Evolutionary conservation across 2,888 invertebrate species (phyloP).

Genomic region (Tenthredo livida): DNA sequence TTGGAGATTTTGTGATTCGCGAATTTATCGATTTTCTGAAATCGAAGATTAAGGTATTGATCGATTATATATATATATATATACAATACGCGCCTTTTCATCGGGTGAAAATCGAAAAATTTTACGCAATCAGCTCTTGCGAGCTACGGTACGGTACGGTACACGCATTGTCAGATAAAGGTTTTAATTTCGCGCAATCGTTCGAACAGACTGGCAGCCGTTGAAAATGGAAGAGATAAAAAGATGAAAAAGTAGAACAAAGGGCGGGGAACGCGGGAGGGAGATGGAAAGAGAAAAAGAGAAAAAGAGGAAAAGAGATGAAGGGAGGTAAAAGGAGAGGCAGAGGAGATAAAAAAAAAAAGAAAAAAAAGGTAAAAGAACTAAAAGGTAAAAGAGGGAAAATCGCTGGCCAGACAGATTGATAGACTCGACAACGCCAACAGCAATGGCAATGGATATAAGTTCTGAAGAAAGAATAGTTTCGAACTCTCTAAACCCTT

Average conservation of each 20-base stretch:
- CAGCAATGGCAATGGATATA: slow-evolving; percentile 14
- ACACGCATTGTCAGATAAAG: slow-evolving; percentile 63
- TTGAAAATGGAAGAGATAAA: slow-evolving; percentile 49
- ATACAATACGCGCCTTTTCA: neutral
- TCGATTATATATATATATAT: neutral
- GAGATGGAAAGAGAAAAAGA: slow-evolving; percentile 52
- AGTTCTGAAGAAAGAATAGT: neutral
- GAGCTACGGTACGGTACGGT: slow-evolving; percentile 22
- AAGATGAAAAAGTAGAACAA: slow-evolving; percentile 56
- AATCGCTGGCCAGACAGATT: slow-evolving; percentile 37
- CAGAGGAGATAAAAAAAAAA: slow-evolving; percentile 50
- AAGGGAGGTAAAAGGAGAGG: slow-evolving; percentile 36
- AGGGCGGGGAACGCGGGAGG: slow-evolving; percentile 50
- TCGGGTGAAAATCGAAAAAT: neutral
- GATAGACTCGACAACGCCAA: slow-evolving; percentile 39
- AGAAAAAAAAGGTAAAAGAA: slow-evolving; percentile 58
- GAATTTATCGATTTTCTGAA: neutral
- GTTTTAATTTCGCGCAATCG: slow-evolving; percentile 68
- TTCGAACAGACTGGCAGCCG: slow-evolving; percentile 45
- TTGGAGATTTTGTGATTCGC: neutral
- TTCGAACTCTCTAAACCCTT: neutral
- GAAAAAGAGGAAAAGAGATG: slow-evolving; percentile 52
- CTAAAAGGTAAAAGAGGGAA: slow-evolving; percentile 39
- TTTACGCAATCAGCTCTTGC: neutral
- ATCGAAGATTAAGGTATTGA: slow-evolving; percentile 1